Evolutionary conservation across 2,888 invertebrate genomes (phyloP).

Genomic region (Oeneis ivallda): DNA sequence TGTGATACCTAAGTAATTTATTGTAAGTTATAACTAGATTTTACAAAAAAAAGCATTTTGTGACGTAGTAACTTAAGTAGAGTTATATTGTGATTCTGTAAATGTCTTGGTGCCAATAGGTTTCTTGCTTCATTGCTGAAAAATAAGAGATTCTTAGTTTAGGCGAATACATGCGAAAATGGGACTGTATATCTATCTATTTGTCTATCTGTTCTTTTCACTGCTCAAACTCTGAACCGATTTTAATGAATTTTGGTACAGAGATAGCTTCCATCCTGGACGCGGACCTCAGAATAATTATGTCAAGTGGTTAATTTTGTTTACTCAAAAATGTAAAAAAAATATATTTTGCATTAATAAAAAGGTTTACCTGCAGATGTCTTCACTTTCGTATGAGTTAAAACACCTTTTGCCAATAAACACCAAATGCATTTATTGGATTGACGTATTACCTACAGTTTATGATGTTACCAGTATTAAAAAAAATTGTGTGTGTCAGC

Average conservation of each 20-base stretch:
- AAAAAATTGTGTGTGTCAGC: too few relatives aligned
- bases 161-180: not conserved
- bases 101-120: conserved; percentile 62
- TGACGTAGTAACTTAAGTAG: conserved; percentile 47
- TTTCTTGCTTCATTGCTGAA: not conserved
- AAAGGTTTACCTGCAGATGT: not conserved
- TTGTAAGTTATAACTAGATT: conserved; percentile 59
- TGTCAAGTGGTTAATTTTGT: not conserved
- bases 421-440: not conserved
- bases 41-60: conserved; percentile 48
- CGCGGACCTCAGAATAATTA: not conserved
- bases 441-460: not conserved
- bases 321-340: not conserved
- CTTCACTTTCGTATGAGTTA: not conserved
- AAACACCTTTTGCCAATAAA: conserved; percentile 9
- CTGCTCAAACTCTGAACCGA: too few relatives aligned
- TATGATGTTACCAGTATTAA: conserved; percentile 20
- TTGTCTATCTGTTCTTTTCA: too few relatives aligned
- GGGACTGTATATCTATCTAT: too few relatives aligned
- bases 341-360: not conserved
- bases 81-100: conserved; percentile 38
- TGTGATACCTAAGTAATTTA: conserved; percentile 75
- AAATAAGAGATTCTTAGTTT: not conserved
- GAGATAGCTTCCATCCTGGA: too few relatives aligned
- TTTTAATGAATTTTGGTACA: too few relatives aligned